These are phyloP conservation scores for Halichoeres trimaculatus DNA, from an alignment of 2,113 vertebrate genomes.

Conservation along the genomic window DNA sequence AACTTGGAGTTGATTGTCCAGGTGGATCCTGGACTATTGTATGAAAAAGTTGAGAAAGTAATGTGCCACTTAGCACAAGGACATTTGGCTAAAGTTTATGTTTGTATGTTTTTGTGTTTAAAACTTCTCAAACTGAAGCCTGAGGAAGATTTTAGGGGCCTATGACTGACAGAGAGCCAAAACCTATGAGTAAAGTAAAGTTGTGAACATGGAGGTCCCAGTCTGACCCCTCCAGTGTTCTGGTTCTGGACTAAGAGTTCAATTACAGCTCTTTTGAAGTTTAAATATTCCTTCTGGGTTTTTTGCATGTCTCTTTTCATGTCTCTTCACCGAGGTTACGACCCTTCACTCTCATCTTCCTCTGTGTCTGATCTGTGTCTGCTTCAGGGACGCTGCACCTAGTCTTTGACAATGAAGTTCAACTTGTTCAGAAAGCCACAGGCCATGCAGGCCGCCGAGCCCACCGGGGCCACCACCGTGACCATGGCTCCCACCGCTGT, in stretches of 20 bases:
- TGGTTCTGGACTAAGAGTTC: background rate
- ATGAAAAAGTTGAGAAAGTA: too few relatives aligned
- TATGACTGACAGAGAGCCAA: too few relatives aligned
- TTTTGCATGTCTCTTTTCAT: background rate
- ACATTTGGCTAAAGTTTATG: background rate
- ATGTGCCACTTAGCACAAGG: too few relatives aligned
- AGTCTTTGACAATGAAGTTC: conserved; percentile 87
- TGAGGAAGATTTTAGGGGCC: too few relatives aligned
- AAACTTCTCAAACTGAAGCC: background rate
- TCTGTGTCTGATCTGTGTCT: conserved; percentile 22
- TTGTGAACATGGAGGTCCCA: too few relatives aligned
- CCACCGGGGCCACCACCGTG: conserved; percentile 73
- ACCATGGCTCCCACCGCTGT: conserved; percentile 73
- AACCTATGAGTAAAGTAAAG: too few relatives aligned
- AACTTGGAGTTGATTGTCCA: too few relatives aligned
- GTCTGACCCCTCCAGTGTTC: too few relatives aligned
- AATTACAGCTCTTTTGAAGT: background rate
- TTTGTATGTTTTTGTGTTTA: background rate
- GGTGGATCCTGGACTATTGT: too few relatives aligned
- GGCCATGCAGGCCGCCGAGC: conserved; percentile 75
- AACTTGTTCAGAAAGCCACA: conserved; percentile 89
- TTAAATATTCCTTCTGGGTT: background rate
- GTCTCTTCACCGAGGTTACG: background rate
- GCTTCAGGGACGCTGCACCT: conserved; percentile 63
- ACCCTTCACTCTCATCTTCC: background rate